Evolutionary conservation across 35 echinoderm and acorn worm genomes (phyloP).

Genomic region (Heliocidaris erythrogramma): DNA sequence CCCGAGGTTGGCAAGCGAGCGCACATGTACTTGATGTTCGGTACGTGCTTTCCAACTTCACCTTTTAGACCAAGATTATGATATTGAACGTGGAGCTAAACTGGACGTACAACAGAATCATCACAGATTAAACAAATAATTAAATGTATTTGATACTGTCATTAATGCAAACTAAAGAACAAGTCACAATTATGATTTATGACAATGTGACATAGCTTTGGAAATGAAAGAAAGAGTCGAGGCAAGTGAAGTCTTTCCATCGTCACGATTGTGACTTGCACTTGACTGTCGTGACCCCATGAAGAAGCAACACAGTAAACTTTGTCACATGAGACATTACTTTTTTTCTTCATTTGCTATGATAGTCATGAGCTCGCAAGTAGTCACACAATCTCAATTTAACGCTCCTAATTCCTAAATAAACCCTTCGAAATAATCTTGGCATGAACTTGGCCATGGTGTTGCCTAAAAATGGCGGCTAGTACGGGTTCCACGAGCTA

Average conservation of each 20-base stretch:
- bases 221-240: no score
- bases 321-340: not conserved
- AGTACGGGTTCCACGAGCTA: not conserved
- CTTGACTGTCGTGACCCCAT: no score
- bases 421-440: not conserved
- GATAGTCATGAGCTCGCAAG: not conserved
- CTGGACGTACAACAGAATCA: no score
- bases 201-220: no score
- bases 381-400: no score
- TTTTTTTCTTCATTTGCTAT: not conserved
- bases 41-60: not conserved
- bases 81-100: not conserved
- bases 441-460: not conserved
- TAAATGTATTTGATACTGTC: not conserved
- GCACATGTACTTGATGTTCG: no score
- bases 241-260: no score
- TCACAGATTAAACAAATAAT: no score
- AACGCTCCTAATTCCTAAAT: no score
- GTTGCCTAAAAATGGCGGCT: not conserved
- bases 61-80: not conserved
- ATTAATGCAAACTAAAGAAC: no score
- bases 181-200: no score
- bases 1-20: not conserved
- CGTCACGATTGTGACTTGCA: no score
- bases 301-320: not conserved